Conservation (phyloP, 53 echinoderm and acorn worm species). For the Hippasteria phrygiana region DNA sequence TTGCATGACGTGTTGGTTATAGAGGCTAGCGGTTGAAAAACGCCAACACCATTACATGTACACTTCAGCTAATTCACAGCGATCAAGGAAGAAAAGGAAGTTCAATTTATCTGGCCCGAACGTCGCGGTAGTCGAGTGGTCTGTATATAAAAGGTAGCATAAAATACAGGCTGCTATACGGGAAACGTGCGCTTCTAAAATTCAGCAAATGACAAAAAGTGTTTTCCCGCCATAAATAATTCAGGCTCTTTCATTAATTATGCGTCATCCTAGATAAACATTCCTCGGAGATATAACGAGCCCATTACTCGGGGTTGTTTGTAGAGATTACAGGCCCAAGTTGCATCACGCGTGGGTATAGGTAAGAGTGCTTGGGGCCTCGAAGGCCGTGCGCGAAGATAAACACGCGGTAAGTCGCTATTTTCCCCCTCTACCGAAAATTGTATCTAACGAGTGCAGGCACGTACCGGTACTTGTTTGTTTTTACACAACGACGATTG, state of each 20-base stretch:
- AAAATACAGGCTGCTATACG: neutral
- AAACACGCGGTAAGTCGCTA: constrained; percentile 9
- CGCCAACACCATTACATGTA: neutral
- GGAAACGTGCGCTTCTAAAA: neutral
- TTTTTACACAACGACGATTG: neutral
- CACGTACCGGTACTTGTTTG: constrained; percentile 7
- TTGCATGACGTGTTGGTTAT: neutral
- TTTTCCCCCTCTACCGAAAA: neutral
- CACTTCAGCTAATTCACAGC: no score
- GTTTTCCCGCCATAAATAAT: neutral
- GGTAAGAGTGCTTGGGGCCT: constrained; percentile 2
- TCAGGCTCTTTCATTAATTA: constrained; percentile 15
- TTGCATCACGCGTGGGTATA: constrained; percentile 8
- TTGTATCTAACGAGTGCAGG: neutral
- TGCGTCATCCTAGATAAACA: constrained; percentile 3
- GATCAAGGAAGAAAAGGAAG: no score
- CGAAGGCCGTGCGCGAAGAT: constrained; percentile 13
- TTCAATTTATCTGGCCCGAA: no score
- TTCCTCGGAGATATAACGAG: neutral
- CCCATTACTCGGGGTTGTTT: constrained; percentile 19
- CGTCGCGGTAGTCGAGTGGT: no score
- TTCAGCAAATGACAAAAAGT: neutral
- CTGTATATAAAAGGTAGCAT: no score
- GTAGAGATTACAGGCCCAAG: constrained; percentile 1
- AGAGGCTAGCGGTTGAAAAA: neutral